Percentiles rank a stretch among this genome's conserved stretches.
Evolutionary conservation across 2,113 vertebrate species (phyloP).

Genomic region (Meleagris gallopavo): DNA sequence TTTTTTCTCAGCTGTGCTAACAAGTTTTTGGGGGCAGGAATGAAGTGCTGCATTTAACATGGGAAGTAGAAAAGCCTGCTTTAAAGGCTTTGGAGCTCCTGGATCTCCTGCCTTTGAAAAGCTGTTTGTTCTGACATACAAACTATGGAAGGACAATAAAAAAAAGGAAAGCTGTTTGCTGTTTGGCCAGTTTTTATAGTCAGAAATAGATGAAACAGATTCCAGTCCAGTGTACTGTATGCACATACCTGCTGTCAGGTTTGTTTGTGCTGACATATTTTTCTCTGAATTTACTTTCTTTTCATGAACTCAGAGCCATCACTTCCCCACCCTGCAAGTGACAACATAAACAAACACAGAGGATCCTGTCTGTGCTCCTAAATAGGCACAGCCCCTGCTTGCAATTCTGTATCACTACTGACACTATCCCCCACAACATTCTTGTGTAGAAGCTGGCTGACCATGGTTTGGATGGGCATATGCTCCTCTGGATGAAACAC

Average conservation of each 20-base stretch:
- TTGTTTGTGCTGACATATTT: background rate
- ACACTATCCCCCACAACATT: no score
- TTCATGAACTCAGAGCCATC: background rate
- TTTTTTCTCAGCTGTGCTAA: slow-evolving; percentile 48
- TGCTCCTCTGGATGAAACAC: no score
- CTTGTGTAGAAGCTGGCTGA: no score
- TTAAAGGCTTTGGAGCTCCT: background rate
- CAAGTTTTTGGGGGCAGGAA: background rate
- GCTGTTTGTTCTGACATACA: background rate
- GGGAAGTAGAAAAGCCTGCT: background rate
- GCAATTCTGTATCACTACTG: background rate
- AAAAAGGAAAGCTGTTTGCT: background rate
- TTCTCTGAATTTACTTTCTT: background rate
- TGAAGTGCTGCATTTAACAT: background rate
- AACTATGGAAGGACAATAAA: background rate
- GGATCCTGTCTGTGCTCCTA: background rate
- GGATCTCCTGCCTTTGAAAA: slow-evolving; percentile 3
- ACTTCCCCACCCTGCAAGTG: background rate
- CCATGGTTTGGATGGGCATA: no score
- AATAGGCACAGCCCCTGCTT: background rate
- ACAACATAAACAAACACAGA: background rate
- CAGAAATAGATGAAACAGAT: background rate
- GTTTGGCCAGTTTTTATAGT: background rate
- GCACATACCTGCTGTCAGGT: background rate
- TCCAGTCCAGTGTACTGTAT: background rate